Percentiles rank a stretch among this genome's conserved stretches.
These are phyloP conservation scores for Podargus strigoides DNA, from an alignment of 2,797 vertebrate species.

Conservation along the genomic window DNA sequence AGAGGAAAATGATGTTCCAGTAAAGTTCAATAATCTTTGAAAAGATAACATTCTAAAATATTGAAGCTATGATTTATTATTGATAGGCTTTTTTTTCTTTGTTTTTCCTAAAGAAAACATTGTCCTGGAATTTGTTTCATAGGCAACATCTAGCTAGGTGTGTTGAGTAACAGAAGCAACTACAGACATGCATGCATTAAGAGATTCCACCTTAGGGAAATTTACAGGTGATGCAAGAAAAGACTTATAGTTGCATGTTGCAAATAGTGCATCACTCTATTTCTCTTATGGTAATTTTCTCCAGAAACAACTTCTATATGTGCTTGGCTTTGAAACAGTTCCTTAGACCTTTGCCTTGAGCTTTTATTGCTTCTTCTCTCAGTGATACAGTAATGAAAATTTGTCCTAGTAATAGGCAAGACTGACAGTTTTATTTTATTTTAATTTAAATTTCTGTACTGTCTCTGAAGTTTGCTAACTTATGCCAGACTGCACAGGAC, in stretches of 20 bases:
- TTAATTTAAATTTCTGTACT: not conserved
- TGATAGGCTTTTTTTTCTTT: not conserved
- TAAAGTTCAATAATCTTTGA: not conserved
- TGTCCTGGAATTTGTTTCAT: not conserved
- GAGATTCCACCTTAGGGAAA: not conserved
- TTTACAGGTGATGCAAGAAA: not conserved
- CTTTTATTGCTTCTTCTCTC: not conserved
- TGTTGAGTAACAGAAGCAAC: not conserved
- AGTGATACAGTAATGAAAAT: not conserved
- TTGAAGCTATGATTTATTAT: not conserved
- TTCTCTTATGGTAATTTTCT: not conserved
- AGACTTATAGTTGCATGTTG: not conserved
- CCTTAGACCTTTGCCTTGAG: not conserved
- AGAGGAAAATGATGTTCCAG: not conserved
- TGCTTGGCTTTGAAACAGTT: not conserved
- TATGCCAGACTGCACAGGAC: not conserved
- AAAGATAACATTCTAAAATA: not conserved
- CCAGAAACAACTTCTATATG: not conserved
- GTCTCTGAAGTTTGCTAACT: not conserved
- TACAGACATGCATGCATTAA: not conserved
- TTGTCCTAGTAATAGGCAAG: not conserved
- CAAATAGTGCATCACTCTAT: not conserved
- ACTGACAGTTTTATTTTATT: not conserved
- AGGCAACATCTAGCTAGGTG: not conserved
- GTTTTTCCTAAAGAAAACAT: not conserved